phyloP scores from a whole-genome alignment of 2,888 invertebrate species.

The Paralinhomoeus sp. region DNA sequence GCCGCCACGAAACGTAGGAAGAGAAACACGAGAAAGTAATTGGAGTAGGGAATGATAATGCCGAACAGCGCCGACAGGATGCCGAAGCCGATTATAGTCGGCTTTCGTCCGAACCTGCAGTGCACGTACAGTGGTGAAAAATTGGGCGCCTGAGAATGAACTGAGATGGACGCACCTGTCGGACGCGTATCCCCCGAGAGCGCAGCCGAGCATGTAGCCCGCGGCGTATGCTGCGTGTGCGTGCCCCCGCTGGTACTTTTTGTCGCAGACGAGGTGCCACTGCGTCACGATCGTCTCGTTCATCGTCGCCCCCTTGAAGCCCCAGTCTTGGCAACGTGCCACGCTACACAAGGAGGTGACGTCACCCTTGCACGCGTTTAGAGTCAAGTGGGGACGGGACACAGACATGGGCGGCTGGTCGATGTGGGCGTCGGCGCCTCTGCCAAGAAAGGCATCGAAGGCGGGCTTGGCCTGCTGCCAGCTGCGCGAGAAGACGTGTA shows the following conservation, averaged over 20 bases:
- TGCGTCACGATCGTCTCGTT: constrained; percentile 23
- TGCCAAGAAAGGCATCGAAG: no score
- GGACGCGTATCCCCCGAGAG: constrained; percentile 10
- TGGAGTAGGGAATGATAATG: constrained; percentile 19
- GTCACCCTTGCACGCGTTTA: no score
- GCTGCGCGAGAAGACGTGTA: no score
- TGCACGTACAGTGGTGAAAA: no score
- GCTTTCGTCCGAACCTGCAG: constrained; percentile 22
- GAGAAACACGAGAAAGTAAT: constrained; percentile 20
- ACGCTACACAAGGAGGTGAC: not conserved
- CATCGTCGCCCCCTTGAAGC: constrained; percentile 21
- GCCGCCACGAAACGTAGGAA: constrained; percentile 20
- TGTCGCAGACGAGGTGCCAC: constrained; percentile 23
- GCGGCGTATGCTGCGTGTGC: constrained; percentile 24
- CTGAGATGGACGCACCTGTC: no score
- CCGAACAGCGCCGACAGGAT: constrained; percentile 24
- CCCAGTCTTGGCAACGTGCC: constrained; percentile 11
- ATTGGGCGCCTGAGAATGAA: no score
- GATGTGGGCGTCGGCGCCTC: no score
- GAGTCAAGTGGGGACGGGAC: no score
- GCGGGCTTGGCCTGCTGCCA: no score
- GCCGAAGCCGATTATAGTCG: constrained; percentile 24
- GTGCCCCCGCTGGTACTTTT: constrained; percentile 22
- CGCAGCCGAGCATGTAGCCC: constrained; percentile 22
- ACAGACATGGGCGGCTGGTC: no score